These are phyloP conservation scores for Numenius arquata DNA, from an alignment of 2,113 vertebrate species.

Conservation along the genomic window DNA sequence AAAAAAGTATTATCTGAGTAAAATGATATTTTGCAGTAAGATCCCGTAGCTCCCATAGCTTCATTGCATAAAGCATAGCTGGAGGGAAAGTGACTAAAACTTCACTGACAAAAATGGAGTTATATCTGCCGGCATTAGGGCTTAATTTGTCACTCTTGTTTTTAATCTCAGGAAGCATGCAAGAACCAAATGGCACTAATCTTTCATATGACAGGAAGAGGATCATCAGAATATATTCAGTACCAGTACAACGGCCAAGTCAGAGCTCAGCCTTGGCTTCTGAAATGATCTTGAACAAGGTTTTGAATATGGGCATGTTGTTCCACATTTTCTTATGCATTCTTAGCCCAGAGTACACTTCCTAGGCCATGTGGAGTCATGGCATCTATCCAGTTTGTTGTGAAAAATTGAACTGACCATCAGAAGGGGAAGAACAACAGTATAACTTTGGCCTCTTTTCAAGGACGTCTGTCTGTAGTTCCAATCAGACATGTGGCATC, in stretches of 20 bases:
- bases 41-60: background rate
- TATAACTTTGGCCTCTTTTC: background rate
- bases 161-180: background rate
- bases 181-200: background rate
- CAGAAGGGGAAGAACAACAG: background rate
- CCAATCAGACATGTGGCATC: background rate
- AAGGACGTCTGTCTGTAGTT: background rate
- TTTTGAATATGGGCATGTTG: background rate
- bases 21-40: background rate
- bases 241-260: background rate
- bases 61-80: background rate
- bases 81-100: background rate
- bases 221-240: background rate
- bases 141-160: slow-evolving; percentile 31
- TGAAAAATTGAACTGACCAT: background rate
- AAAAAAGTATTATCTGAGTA: background rate
- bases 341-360: background rate
- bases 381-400: background rate
- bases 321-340: background rate
- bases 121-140: slow-evolving; percentile 12
- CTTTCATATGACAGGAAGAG: background rate
- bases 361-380: background rate
- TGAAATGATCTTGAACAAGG: background rate
- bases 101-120: background rate
- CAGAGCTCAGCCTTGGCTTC: background rate